Percentiles rank a stretch among this genome's conserved stretches.
These are phyloP conservation scores for Syndactyla subalaris DNA, from an alignment of 2,797 vertebrate species.

Conservation along the genomic window DNA sequence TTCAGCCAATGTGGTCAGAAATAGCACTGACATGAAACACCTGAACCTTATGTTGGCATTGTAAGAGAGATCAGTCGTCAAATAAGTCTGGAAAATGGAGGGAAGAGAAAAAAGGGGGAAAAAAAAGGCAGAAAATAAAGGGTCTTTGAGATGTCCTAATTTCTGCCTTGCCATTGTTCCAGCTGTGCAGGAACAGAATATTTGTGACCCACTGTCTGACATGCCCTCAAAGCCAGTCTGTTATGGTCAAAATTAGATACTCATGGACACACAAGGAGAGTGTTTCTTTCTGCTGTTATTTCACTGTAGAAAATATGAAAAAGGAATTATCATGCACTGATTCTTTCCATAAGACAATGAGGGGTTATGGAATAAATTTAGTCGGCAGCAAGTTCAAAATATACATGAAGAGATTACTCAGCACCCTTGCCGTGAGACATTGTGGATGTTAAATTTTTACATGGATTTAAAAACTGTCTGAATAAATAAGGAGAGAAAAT, in stretches of 20 bases:
- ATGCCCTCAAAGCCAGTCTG: background rate
- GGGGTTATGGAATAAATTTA: background rate
- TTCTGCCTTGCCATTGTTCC: background rate
- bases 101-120: rapidly evolving
- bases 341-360: background rate
- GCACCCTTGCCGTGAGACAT: background rate
- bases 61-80: background rate
- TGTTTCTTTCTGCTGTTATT: background rate
- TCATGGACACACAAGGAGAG: background rate
- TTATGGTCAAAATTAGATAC: background rate
- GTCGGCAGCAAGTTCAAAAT: background rate
- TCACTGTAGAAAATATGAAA: background rate
- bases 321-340: background rate
- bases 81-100: background rate
- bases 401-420: background rate
- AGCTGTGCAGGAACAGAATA: background rate
- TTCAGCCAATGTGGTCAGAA: background rate
- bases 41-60: background rate
- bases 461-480: background rate
- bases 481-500: background rate
- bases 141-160: background rate
- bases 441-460: background rate
- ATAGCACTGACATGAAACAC: background rate
- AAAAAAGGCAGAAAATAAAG: background rate
- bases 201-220: background rate